phyloP scores from a whole-genome alignment of 2,113 vertebrate species.

The Entelurus aequoreus region DNA sequence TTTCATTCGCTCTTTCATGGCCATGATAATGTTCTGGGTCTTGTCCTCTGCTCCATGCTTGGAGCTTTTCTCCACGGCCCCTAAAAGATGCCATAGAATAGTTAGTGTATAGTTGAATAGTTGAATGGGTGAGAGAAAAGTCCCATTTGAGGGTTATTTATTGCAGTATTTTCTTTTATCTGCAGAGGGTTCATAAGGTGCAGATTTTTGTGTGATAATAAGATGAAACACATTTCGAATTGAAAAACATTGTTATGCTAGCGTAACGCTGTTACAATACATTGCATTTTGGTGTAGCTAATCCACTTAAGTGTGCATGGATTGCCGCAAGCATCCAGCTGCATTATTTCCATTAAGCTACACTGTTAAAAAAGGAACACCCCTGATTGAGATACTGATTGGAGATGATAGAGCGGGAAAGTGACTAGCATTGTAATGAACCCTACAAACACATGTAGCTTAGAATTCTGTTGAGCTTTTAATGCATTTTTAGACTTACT shows the following conservation, averaged over 20 bases:
- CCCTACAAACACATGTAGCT: not conserved
- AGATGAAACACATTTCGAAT: constrained; percentile 36
- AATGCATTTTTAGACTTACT: constrained; percentile 72
- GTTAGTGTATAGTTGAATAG: not conserved
- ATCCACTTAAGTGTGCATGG: constrained; percentile 49
- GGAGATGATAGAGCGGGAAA: constrained; percentile 16
- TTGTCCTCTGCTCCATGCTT: constrained; percentile 97
- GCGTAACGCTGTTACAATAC: constrained; percentile 24
- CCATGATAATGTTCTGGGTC: constrained; percentile 95
- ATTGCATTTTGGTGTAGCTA: constrained; percentile 41
- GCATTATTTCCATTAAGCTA: constrained; percentile 29
- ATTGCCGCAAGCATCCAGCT: constrained; percentile 29
- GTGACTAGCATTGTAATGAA: constrained; percentile 16
- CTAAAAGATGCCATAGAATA: constrained; percentile 51
- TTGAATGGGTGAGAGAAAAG: not conserved
- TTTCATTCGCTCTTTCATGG: constrained; percentile 99
- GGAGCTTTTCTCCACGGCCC: constrained; percentile 97
- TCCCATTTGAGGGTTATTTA: constrained; percentile 15
- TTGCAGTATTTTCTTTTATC: constrained; percentile 26
- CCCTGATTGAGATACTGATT: constrained; percentile 49
- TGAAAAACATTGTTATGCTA: constrained; percentile 22
- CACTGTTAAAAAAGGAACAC: constrained; percentile 23
- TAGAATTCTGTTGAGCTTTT: not conserved
- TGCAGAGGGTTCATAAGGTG: constrained; percentile 20
- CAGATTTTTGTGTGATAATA: constrained; percentile 39